Conservation (phyloP, 2,888 invertebrate genomes). For the Dynastes tityus region DNA sequence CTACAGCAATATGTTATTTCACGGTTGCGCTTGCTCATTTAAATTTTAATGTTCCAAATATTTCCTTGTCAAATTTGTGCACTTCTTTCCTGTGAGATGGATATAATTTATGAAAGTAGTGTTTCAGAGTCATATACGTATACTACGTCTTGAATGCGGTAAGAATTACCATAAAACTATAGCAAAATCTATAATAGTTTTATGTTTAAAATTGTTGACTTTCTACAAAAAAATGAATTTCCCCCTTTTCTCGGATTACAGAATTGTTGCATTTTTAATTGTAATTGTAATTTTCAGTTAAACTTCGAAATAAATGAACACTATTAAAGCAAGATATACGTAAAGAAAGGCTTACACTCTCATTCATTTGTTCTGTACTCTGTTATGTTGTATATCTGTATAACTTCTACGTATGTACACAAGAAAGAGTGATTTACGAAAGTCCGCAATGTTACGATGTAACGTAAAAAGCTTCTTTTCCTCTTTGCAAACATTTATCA, state of each 20-base stretch:
- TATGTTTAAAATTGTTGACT: too few relatives aligned
- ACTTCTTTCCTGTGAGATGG: background rate
- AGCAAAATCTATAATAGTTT: too few relatives aligned
- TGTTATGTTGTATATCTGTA: background rate
- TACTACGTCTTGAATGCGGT: too few relatives aligned
- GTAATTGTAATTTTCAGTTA: too few relatives aligned
- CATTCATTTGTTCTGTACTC: constrained; percentile 1
- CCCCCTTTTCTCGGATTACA: too few relatives aligned
- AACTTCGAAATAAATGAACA: too few relatives aligned
- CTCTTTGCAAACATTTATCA: constrained; percentile 17
- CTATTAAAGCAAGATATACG: background rate
- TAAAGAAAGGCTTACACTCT: background rate
- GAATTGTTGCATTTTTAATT: too few relatives aligned
- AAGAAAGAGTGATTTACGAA: constrained; percentile 2
- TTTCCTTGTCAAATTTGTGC: constrained; percentile 8
- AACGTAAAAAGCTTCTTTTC: constrained; percentile 9
- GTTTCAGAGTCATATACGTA: too few relatives aligned
- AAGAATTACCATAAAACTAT: too few relatives aligned
- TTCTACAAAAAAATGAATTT: too few relatives aligned
- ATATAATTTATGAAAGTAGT: too few relatives aligned
- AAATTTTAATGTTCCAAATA: constrained; percentile 3
- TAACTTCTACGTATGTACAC: background rate
- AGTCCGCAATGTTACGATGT: background rate
- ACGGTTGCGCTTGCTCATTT: background rate
- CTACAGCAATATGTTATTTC: background rate